Evolutionary conservation across 2,113 vertebrate genomes (phyloP), one percentile per base, ranked within the genome.

Genomic region (Brachypteracias leptosomus): DNA sequence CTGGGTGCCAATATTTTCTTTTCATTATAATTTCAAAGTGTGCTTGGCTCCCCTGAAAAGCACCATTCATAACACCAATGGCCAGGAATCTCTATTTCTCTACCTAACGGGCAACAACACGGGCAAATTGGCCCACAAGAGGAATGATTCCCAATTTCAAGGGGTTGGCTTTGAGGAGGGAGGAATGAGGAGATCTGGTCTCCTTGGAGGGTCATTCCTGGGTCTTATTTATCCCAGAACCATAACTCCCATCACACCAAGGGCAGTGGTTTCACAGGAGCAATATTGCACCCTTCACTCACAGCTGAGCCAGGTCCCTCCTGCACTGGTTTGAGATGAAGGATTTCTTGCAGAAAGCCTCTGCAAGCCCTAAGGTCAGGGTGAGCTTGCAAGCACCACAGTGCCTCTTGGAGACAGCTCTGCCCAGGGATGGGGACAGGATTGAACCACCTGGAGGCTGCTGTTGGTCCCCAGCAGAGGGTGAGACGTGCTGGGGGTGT

Each of bases 1-100:
- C 92, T 78, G 66, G 52, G 49, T 90, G 88, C 90, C 96, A 97
- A 38, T 87, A 72, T 58, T 89, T 94, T 54, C 89, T 88, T n/a
- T 92, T 88, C 75, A 68, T 75, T 88, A 36, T 47, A 22, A 86
- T 88, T 94, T 94, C 59, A 84, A 54, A 95, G 90, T 13, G 65
- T 57, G 47, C 72, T 74, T 86, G 83, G 82, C 63, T 94, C 61
- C 52, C 19, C 1, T 44, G 55, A 85, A 85, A 93, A 85, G 79
- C 21, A 0, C 85, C 90, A 55, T 67, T 94, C 90, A 31, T 18
- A 65, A 63, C 16, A 8, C 21, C 66, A 57, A 7, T 13, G 55
- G 63, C 44, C 74, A 44, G 57, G 62, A 35, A 52, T 78, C 55
- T 71, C 85, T 44, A 28, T 84, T 93, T 84, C 51, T 88, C 42